Evolutionary conservation across 2,113 vertebrate species (phyloP).

Genomic region (Mormyrus iriodes): DNA sequence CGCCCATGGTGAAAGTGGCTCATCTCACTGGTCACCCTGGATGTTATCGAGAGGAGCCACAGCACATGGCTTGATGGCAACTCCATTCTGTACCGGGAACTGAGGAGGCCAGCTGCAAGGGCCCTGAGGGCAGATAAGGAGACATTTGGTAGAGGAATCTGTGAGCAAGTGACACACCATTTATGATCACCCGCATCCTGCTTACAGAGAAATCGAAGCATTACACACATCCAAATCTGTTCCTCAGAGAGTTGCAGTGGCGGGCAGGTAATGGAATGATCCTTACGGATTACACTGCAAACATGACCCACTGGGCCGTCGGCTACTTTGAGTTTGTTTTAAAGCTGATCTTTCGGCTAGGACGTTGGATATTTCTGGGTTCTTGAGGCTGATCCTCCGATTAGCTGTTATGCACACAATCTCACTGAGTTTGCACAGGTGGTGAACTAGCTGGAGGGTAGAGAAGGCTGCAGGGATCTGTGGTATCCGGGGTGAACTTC

Average conservation of each 20-base stretch:
- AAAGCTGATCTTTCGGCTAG: not conserved
- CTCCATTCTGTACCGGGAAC: not conserved
- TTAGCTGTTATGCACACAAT: not conserved
- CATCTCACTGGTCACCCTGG: too few species aligned
- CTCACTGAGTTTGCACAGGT: not conserved
- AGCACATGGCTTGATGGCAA: too few species aligned
- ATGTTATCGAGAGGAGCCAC: too few species aligned
- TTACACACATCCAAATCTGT: not conserved
- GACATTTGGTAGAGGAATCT: not conserved
- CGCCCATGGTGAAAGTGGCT: too few species aligned
- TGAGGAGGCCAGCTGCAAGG: not conserved
- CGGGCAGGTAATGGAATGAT: not conserved
- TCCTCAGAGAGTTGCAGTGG: not conserved
- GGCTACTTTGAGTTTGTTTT: not conserved
- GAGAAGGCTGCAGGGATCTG: not conserved
- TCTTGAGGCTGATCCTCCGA: not conserved
- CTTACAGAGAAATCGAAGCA: not conserved
- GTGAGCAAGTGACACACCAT: not conserved
- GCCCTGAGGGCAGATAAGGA: not conserved
- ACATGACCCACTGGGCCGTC: not conserved
- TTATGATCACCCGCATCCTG: not conserved
- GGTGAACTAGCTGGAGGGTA: not conserved
- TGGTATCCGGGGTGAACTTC: not conserved
- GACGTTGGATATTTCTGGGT: not conserved
- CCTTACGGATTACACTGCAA: not conserved